A percentile compares a stretch with the other conserved stretches of the same genome.
These are phyloP conservation scores for Upupa epops DNA, from an alignment of 2,113 vertebrate species.

Conservation along the genomic window DNA sequence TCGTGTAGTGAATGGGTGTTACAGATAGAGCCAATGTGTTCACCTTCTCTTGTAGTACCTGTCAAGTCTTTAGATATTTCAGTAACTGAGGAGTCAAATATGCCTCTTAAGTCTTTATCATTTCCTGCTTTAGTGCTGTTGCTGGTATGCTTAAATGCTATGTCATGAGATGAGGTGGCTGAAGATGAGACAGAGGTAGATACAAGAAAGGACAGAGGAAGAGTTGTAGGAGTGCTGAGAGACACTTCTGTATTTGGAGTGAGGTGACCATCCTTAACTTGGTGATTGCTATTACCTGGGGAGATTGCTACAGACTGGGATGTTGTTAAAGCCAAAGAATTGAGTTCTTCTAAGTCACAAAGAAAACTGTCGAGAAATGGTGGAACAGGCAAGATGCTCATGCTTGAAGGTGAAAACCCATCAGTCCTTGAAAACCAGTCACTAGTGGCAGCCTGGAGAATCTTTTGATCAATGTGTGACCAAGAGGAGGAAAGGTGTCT, in stretches of 20 bases:
- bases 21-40: neutral
- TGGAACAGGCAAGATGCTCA: constrained; percentile 66
- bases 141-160: neutral
- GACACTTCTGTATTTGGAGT: constrained; percentile 33
- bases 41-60: neutral
- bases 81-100: neutral
- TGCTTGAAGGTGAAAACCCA: constrained; percentile 64
- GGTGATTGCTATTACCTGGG: constrained; percentile 32
- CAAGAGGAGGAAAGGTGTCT: constrained; percentile 53
- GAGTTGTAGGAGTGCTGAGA: constrained; percentile 24
- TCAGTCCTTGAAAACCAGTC: constrained; percentile 80
- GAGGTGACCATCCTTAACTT: constrained; percentile 55
- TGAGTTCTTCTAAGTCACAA: constrained; percentile 70
- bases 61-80: neutral
- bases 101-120: constrained; percentile 4
- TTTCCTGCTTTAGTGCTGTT: constrained; percentile 14
- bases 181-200: constrained; percentile 37
- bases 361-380: constrained; percentile 74
- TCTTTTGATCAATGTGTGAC: constrained; percentile 60
- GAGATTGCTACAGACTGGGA: constrained; percentile 23
- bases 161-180: neutral
- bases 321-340: constrained; percentile 44
- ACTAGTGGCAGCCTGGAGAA: constrained; percentile 69
- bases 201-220: constrained; percentile 41
- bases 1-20: neutral